These are phyloP conservation scores for Apostichopus parvimensis DNA, from an alignment of 35 echinoderm and acorn worm genomes.

Conservation along the genomic window DNA sequence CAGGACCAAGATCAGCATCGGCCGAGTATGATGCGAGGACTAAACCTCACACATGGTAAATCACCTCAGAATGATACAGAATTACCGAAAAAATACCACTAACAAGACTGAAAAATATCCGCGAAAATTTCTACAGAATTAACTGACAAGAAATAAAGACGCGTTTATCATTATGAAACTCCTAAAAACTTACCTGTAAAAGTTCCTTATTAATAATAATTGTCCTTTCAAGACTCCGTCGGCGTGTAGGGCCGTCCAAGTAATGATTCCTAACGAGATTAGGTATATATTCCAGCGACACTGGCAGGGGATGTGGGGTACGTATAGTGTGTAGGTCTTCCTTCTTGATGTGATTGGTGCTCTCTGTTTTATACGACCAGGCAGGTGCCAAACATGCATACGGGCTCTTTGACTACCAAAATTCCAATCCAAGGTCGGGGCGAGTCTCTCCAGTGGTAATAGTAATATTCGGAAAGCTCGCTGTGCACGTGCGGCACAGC, in stretches of 20 bases:
- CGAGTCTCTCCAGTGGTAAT: not conserved
- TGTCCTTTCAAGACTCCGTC: slow-evolving; percentile 28
- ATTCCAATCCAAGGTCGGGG: slow-evolving; percentile 42
- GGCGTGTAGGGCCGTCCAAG: slow-evolving; percentile 45
- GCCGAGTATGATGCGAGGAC: too few species aligned
- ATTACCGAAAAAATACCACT: too few species aligned
- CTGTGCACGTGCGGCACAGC: too few species aligned
- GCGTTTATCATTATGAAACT: too few species aligned
- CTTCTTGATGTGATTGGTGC: slow-evolving; percentile 29
- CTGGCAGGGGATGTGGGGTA: slow-evolving; percentile 25
- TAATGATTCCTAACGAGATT: slow-evolving; percentile 45
- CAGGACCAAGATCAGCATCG: too few species aligned
- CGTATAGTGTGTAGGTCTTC: not conserved
- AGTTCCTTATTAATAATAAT: slow-evolving; percentile 34
- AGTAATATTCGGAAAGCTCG: too few species aligned
- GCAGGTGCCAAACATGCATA: slow-evolving; percentile 40
- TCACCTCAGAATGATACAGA: too few species aligned
- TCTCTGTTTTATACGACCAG: slow-evolving; percentile 33
- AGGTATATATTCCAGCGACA: slow-evolving; percentile 33
- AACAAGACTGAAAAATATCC: too few species aligned
- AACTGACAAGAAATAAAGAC: too few species aligned
- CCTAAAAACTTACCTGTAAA: slow-evolving; percentile 41
- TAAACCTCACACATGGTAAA: too few species aligned
- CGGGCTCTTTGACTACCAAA: slow-evolving; percentile 26
- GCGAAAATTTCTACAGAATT: too few species aligned